Evolutionary conservation across 2,888 invertebrate genomes (phyloP).

Genomic region (Tortricodes alternella): DNA sequence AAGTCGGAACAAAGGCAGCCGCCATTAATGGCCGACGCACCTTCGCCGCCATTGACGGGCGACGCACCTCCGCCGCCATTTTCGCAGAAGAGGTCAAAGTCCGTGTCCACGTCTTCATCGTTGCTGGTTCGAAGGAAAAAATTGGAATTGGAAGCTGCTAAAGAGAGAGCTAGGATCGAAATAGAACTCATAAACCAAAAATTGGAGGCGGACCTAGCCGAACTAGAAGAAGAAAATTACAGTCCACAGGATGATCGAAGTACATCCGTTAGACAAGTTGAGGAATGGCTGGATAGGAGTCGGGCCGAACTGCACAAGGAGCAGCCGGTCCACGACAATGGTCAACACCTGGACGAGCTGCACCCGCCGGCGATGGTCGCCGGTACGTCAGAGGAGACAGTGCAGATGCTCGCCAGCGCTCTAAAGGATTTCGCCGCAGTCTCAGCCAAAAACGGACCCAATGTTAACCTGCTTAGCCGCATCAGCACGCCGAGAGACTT

Average conservation of each 20-base stretch:
- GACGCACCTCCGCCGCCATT: no score
- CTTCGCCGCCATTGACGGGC: no score
- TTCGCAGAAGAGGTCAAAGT: no score
- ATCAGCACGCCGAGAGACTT: conserved; percentile 33
- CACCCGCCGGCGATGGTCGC: neutral
- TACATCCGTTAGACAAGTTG: no score
- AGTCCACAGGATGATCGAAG: no score
- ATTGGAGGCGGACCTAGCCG: conserved; percentile 12
- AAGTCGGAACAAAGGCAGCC: no score
- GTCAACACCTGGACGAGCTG: neutral
- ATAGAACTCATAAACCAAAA: conserved; percentile 22
- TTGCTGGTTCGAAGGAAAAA: neutral
- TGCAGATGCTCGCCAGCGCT: conserved; percentile 29
- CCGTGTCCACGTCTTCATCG: no score
- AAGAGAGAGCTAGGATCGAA: conserved; percentile 9
- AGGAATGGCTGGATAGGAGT: no score
- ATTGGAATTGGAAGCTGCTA: conserved; percentile 12
- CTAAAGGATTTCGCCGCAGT: conserved; percentile 25
- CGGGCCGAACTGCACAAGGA: neutral
- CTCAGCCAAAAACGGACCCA: conserved; percentile 2
- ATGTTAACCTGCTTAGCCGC: conserved; percentile 27
- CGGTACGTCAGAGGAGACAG: neutral
- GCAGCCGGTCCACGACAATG: conserved; percentile 17
- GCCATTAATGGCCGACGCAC: no score
- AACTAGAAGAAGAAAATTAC: neutral